Conservation (phyloP, 2,888 invertebrate species). For the Eupithecia insigniata region DNA sequence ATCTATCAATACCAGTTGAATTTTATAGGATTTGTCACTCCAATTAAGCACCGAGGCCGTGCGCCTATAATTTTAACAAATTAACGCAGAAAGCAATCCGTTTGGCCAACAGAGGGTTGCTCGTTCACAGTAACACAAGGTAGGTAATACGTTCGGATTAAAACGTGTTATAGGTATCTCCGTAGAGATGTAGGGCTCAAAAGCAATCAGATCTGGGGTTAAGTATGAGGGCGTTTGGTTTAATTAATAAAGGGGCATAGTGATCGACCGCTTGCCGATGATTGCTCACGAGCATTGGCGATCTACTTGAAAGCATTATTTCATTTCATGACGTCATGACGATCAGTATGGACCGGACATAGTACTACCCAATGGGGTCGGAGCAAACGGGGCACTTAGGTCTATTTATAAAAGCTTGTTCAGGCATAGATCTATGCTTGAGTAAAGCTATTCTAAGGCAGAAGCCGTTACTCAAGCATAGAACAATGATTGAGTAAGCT, state of each 20-base stretch:
- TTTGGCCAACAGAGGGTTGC: slow-evolving; percentile 34
- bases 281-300: slow-evolving; percentile 26
- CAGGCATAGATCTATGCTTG: not conserved
- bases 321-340: not conserved
- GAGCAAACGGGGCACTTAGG: not conserved
- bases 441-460: not conserved
- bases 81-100: slow-evolving; percentile 31
- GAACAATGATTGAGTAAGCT: not conserved
- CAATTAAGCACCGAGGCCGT: slow-evolving; percentile 21
- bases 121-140: slow-evolving; percentile 32
- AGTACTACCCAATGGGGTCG: not conserved
- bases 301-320: slow-evolving; percentile 35
- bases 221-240: slow-evolving; percentile 57
- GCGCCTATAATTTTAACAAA: slow-evolving; percentile 21
- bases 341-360: not conserved
- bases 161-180: slow-evolving; percentile 28
- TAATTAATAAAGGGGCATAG: slow-evolving; percentile 53
- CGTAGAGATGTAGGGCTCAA: slow-evolving; percentile 46
- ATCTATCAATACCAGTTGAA: slow-evolving; percentile 12
- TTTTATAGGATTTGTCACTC: slow-evolving; percentile 21
- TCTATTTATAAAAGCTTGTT: not conserved
- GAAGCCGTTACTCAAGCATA: not conserved
- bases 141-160: slow-evolving; percentile 28
- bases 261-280: slow-evolving; percentile 31
- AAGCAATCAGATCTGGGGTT: slow-evolving; percentile 58